These are phyloP conservation scores for Asbolus verrucosus DNA, from an alignment of 1,140 invertebrate genomes.

Conservation along the genomic window DNA sequence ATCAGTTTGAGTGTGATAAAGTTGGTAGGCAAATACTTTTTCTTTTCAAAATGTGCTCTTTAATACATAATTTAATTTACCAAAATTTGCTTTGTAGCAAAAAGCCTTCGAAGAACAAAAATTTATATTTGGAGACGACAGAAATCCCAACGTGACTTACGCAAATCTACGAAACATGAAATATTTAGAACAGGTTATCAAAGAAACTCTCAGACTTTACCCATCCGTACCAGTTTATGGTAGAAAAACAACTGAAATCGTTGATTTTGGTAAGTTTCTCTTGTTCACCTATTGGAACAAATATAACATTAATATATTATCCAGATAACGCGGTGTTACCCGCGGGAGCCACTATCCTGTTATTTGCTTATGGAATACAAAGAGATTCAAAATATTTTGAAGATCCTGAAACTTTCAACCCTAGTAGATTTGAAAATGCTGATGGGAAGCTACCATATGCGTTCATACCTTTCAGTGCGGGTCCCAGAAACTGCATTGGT, in stretches of 20 bases:
- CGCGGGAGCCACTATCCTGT: slow-evolving; percentile 10
- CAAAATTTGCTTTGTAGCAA: too few relatives aligned
- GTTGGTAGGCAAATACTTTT: too few relatives aligned
- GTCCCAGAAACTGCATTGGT: slow-evolving; percentile 72
- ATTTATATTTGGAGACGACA: slow-evolving; percentile 67
- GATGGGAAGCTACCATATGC: slow-evolving; percentile 63
- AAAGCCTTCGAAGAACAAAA: slow-evolving; percentile 71
- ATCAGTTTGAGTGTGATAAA: too few relatives aligned
- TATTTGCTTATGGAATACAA: slow-evolving; percentile 68
- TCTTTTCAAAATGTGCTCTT: too few relatives aligned
- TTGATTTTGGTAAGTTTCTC: slow-evolving; percentile 25
- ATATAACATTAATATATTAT: background rate
- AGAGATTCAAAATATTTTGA: slow-evolving; percentile 71
- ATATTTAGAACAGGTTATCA: slow-evolving; percentile 73
- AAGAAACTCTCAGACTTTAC: slow-evolving; percentile 73
- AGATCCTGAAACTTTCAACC: slow-evolving; percentile 77
- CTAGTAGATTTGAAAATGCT: slow-evolving; percentile 72
- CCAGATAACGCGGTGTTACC: slow-evolving; percentile 1
- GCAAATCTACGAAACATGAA: slow-evolving; percentile 70
- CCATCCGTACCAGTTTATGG: slow-evolving; percentile 73
- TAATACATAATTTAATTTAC: too few relatives aligned
- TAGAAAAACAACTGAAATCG: slow-evolving; percentile 63
- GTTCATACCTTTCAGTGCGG: slow-evolving; percentile 72
- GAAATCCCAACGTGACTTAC: slow-evolving; percentile 64
- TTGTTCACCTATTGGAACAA: background rate